A percentile compares a stretch with the other conserved stretches of the same genome.
Conservation (phyloP, 2,797 vertebrate species). For the Mus spretus region DNA sequence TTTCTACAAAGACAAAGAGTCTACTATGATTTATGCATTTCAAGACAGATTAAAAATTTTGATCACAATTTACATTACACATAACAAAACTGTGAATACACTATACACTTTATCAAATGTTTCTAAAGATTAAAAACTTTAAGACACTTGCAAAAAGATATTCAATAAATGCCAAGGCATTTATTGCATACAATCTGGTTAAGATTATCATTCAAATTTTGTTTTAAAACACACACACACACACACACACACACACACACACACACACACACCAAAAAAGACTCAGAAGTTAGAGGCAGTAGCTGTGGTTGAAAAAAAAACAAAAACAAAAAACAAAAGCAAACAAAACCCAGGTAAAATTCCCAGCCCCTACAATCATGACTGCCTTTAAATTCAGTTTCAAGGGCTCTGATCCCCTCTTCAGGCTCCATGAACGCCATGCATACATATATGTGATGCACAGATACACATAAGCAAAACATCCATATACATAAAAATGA, state of each 20-base stretch:
- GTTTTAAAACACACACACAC: not conserved
- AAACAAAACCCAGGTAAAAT: not conserved
- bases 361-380: not conserved
- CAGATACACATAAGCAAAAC: not conserved
- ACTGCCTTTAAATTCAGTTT: not conserved
- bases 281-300: not conserved
- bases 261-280: not conserved
- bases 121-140: conserved; percentile 26
- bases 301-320: not conserved
- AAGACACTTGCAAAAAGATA: not conserved
- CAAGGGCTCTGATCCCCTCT: not conserved
- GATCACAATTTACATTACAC: conserved; percentile 14
- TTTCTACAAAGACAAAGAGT: conserved; percentile 91
- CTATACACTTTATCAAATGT: not conserved
- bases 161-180: not conserved
- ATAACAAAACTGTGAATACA: conserved; percentile 34
- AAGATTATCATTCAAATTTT: conserved; percentile 12
- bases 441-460: not conserved
- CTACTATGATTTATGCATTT: conserved; percentile 67
- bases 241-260: not conserved
- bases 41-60: not conserved
- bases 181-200: not conserved
- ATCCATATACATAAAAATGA: not conserved
- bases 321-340: not conserved
- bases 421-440: not conserved